Percentiles rank a stretch among this genome's conserved stretches.
These are phyloP conservation scores for Craniophora ligustri DNA, from an alignment of 2,888 invertebrate genomes.

Conservation along the genomic window DNA sequence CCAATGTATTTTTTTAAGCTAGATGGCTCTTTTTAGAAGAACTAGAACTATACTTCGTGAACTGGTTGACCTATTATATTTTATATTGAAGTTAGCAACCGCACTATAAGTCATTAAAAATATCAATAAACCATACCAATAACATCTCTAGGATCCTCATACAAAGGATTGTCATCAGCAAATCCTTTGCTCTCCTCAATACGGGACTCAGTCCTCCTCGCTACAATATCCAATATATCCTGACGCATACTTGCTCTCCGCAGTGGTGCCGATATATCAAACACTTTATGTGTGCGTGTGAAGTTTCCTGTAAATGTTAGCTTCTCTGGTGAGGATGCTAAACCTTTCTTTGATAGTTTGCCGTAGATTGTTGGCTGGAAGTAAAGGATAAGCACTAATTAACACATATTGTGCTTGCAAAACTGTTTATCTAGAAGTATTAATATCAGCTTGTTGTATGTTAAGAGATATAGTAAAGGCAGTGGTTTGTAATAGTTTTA, in stretches of 20 bases:
- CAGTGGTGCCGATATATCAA: constrained; percentile 66
- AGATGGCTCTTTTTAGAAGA: too few species aligned
- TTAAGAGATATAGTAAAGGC: too few species aligned
- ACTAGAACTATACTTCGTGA: too few species aligned
- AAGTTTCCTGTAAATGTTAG: constrained; percentile 76
- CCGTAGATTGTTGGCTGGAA: constrained; percentile 55
- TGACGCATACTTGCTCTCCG: constrained; percentile 72
- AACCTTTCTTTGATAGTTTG: constrained; percentile 59
- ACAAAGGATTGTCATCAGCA: constrained; percentile 72
- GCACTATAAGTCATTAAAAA: too few species aligned
- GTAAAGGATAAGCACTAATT: too few species aligned
- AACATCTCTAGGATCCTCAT: constrained; percentile 83
- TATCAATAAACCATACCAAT: constrained; percentile 72
- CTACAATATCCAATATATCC: constrained; percentile 74
- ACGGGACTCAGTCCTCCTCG: constrained; percentile 70
- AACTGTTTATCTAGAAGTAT: too few species aligned
- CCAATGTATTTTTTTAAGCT: too few species aligned
- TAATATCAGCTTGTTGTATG: too few species aligned
- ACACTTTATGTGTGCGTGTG: constrained; percentile 63
- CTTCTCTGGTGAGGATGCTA: constrained; percentile 62
- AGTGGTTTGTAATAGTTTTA: too few species aligned
- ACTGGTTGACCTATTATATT: too few species aligned
- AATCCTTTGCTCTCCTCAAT: constrained; percentile 59
- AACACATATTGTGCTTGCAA: too few species aligned
- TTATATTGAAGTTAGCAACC: too few species aligned